A percentile compares a stretch with the other conserved stretches of the same genome.
Conservation (phyloP, 2,888 invertebrate genomes). For the Poecilobothrus nobilitatus region DNA sequence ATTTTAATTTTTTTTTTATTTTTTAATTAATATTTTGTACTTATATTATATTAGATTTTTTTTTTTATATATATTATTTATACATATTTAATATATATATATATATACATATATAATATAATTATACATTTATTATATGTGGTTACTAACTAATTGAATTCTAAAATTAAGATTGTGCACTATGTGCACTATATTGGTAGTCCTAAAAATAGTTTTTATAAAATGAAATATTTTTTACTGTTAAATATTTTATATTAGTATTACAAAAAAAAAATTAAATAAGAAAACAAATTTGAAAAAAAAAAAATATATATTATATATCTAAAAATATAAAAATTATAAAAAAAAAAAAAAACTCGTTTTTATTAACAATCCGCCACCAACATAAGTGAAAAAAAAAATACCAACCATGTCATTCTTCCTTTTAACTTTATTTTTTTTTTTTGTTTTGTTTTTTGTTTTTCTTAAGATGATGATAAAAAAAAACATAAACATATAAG, state of each 20-base stretch:
- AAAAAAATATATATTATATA: not conserved
- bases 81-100: too few species aligned
- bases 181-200: not conserved
- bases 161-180: constrained; percentile 4
- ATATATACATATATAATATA: not conserved
- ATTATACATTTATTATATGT: too few species aligned
- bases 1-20: too few species aligned
- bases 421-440: too few species aligned
- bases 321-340: not conserved
- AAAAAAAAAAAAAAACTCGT: not conserved
- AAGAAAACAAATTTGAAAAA: not conserved
- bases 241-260: not conserved
- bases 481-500: too few species aligned
- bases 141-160: not conserved
- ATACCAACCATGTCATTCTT: too few species aligned
- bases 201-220: not conserved
- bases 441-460: too few species aligned
- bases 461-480: too few species aligned
- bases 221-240: not conserved
- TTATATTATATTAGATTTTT: too few species aligned
- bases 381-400: not conserved
- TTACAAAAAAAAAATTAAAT: not conserved
- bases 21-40: not conserved
- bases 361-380: not conserved
- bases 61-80: not conserved